A percentile compares a stretch with the other conserved stretches of the same genome.
Evolutionary conservation across 2,113 vertebrate species (phyloP).

Genomic region (Macquaria australasica): DNA sequence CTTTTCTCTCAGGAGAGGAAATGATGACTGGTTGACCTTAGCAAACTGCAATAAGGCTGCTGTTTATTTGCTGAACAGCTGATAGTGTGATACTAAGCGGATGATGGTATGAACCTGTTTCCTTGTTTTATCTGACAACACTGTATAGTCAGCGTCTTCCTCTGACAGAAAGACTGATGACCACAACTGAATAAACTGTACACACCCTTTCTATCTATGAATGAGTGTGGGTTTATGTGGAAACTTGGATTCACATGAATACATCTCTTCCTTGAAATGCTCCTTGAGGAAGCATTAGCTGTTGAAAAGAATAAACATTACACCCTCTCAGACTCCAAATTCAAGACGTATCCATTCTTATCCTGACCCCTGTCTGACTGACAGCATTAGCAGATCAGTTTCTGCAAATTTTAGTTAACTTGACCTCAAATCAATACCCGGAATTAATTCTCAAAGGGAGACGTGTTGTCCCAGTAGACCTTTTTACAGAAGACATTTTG

Average conservation of each 20-base stretch:
- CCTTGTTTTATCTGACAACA: conserved; percentile 10
- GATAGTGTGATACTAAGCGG: background rate
- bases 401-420: background rate
- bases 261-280: background rate
- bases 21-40: background rate
- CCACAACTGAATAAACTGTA: background rate
- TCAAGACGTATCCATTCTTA: background rate
- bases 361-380: background rate
- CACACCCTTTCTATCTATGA: background rate
- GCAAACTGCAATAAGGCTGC: background rate
- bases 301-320: background rate
- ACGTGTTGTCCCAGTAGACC: background rate
- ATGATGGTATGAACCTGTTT: background rate
- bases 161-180: background rate
- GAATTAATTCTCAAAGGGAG: background rate
- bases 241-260: background rate
- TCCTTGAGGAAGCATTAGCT: background rate
- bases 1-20: background rate
- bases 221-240: background rate
- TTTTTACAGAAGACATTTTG: conserved; percentile 13
- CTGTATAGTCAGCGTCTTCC: background rate
- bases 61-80: background rate
- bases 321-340: background rate
- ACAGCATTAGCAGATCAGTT: too few relatives aligned
- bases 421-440: background rate